Evolutionary conservation across 1,140 invertebrate genomes (phyloP).

Genomic region (Eueides isabella): DNA sequence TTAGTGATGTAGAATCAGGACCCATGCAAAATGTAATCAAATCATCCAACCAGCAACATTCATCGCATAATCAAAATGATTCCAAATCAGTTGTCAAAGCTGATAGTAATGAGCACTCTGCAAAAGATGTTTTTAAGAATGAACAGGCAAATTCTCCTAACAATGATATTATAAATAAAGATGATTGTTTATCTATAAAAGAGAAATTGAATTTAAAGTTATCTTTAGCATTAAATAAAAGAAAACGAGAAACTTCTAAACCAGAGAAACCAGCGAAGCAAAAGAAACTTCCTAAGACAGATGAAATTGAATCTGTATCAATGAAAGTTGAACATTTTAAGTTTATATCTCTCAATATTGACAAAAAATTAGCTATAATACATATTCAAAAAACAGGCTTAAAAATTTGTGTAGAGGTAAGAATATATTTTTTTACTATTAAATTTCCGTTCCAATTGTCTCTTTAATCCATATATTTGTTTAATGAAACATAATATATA

Average conservation of each 20-base stretch:
- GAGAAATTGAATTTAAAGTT: constrained; percentile 75
- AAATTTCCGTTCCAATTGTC: not conserved
- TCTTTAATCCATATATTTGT: not conserved
- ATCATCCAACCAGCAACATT: constrained; percentile 26
- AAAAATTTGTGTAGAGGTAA: constrained; percentile 62
- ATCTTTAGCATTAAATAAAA: constrained; percentile 70
- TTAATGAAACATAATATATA: not conserved
- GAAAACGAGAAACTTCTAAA: constrained; percentile 66
- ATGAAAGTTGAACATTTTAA: constrained; percentile 48
- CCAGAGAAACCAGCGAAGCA: constrained; percentile 66
- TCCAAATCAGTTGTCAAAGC: constrained; percentile 30
- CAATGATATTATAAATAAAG: constrained; percentile 68
- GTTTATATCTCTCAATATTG: constrained; percentile 61
- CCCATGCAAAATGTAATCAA: constrained; percentile 34
- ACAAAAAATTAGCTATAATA: constrained; percentile 66
- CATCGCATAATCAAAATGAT: constrained; percentile 38
- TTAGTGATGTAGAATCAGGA: constrained; percentile 69
- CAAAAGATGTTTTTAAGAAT: constrained; percentile 55
- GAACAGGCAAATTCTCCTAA: constrained; percentile 41
- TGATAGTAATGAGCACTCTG: constrained; percentile 26
- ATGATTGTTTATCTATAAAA: constrained; percentile 74
- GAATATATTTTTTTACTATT: too few relatives aligned
- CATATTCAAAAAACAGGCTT: constrained; percentile 55
- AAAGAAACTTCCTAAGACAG: constrained; percentile 53
- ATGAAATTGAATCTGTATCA: constrained; percentile 39